Evolutionary conservation across 92 coral and sea anemone genomes (phyloP).

Genomic region (Heteractis magnifica): DNA sequence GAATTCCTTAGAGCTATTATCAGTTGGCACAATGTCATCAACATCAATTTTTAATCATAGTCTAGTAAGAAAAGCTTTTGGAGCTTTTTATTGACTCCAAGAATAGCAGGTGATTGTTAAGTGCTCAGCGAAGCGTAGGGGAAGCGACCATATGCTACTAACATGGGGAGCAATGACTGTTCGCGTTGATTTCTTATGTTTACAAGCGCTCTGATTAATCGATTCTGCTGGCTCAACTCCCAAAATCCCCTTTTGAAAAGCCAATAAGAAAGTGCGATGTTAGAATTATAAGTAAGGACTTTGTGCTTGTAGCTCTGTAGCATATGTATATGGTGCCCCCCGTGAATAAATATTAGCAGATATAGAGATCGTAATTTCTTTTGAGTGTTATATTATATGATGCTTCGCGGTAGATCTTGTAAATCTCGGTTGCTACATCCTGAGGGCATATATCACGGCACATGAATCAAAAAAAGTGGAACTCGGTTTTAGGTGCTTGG

Average conservation of each 20-base stretch:
- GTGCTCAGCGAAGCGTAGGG: constrained; percentile 37
- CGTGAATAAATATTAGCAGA: background rate
- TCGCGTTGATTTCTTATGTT: background rate
- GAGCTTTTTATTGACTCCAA: constrained; percentile 55
- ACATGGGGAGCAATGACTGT: constrained; percentile 18
- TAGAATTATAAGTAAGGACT: background rate
- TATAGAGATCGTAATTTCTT: background rate
- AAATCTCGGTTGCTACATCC: background rate
- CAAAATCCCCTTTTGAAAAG: background rate
- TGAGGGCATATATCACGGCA: background rate
- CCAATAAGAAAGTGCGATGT: background rate
- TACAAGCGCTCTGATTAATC: background rate
- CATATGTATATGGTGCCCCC: background rate
- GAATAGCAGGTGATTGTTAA: constrained; percentile 77
- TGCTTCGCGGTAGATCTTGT: background rate
- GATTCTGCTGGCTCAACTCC: background rate
- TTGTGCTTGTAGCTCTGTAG: background rate
- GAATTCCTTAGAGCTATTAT: constrained; percentile 83
- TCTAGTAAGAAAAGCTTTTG: constrained; percentile 35
- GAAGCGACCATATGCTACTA: constrained; percentile 36
- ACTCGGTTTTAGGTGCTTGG: background rate
- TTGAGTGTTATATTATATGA: background rate
- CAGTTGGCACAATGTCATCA: constrained; percentile 65
- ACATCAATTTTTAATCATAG: constrained; percentile 78
- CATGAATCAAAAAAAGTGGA: background rate